Base-by-base conservation (phyloP, 1,140 invertebrate species). In the Trissolcus basalis region DNA sequence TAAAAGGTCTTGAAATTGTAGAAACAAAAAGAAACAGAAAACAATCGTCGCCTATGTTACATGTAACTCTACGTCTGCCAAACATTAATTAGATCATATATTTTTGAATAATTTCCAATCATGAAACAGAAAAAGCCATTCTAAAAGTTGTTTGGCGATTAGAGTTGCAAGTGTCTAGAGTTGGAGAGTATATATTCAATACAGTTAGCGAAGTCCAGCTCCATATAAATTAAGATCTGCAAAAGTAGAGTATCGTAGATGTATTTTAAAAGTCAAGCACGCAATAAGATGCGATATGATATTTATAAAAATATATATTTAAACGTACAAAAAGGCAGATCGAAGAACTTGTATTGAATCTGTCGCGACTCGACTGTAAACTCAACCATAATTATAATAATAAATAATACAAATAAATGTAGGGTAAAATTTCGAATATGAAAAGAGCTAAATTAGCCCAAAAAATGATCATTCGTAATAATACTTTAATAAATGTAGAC, bases 271-370 rank as follows among this genome's bases (percentile, higher is more conserved):
- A 55, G 10, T 27, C 6, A 4, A 70, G 14, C 43, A 59, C 49
- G 19, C 35, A 50, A 54, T 32, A 60, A 54, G 16, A 54, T 16
- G 19, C 32, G 11, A 11, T 45, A 47, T 72, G 64, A 64, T 44
- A 63, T 71, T 56, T 45, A 63, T 63, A 71, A 45, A 63, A 50
- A 47, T 63, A 56, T 55, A 56, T 27, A 27, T 27, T 27, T 56
- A 49, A 70, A 71, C 53, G 51, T 71, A 63, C 68, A 71, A 69
- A 63, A 32, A 39, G 50, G 48, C 51, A 58, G 45, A 51, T 51
- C 11, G 14, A 56, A 36, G 41, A 27, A 72, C 16, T 59, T 72
- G 64, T 13, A 45, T 44, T 16, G 16, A 43, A 53, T 63, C 44
- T 59, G 41, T 53, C 60, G 43, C 35, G 16, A 69, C 32, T 33